Evolutionary conservation across 1,140 invertebrate species (phyloP).

Genomic region (Macrobrachium nipponense): DNA sequence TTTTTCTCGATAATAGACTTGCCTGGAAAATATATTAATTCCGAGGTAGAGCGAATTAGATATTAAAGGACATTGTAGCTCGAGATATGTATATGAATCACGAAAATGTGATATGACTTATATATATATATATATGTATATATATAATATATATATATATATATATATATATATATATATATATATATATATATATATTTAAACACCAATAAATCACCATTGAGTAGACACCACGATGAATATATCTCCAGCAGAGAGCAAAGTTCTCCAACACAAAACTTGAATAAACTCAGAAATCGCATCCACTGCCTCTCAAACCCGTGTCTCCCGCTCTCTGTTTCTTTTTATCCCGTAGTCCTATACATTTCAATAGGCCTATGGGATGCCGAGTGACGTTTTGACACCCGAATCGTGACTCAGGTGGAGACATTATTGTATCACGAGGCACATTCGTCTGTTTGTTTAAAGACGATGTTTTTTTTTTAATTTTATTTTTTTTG

Average conservation of each 20-base stretch:
- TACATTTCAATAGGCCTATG: neutral
- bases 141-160: neutral
- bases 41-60: too few relatives aligned
- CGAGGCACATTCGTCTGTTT: neutral
- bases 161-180: neutral
- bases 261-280: neutral
- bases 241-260: neutral
- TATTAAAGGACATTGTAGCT: too few relatives aligned
- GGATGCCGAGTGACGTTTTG: neutral
- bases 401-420: neutral
- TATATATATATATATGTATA: constrained; percentile 9
- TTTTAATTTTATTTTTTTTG: too few relatives aligned
- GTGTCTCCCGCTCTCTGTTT: neutral
- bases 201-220: neutral
- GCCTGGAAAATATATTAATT: too few relatives aligned
- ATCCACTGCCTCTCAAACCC: neutral
- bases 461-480: too few relatives aligned
- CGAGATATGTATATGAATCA: too few relatives aligned
- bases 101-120: too few relatives aligned
- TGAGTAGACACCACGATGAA: neutral
- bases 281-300: too few relatives aligned
- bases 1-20: too few relatives aligned
- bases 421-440: neutral
- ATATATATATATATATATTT: neutral
- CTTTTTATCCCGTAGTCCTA: constrained; percentile 5